phyloP scores from a whole-genome alignment of 2,113 vertebrate genomes.

The Chionodraco myersi region DNA sequence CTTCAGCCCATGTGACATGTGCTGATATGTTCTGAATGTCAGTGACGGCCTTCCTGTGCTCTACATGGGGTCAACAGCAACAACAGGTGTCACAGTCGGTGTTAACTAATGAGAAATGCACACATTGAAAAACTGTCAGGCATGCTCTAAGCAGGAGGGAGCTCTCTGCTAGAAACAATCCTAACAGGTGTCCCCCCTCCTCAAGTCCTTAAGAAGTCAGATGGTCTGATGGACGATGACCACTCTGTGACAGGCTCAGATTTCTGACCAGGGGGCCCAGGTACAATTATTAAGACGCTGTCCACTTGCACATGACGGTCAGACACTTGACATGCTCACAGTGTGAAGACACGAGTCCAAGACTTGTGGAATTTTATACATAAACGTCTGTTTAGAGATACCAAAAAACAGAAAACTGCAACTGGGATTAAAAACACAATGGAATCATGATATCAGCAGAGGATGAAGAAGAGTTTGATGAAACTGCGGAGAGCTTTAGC shows the following conservation, averaged over 20 bases:
- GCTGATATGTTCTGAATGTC: constrained; percentile 44
- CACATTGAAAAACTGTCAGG: constrained; percentile 5
- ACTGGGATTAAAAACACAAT: constrained; percentile 43
- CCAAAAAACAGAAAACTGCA: constrained; percentile 10
- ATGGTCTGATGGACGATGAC: constrained; percentile 50
- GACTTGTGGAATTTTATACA: background rate
- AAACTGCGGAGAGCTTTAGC: constrained; percentile 44
- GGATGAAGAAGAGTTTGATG: constrained; percentile 71
- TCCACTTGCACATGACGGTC: constrained; percentile 48
- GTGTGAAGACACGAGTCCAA: constrained; percentile 35
- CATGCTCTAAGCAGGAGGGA: background rate
- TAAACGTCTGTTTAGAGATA: background rate
- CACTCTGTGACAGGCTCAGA: constrained; percentile 62
- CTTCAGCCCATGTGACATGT: constrained; percentile 49
- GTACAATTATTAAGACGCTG: constrained; percentile 73
- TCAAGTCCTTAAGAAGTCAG: constrained; percentile 72
- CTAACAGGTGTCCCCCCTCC: constrained; percentile 24
- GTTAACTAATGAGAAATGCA: constrained; percentile 43
- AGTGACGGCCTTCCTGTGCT: background rate
- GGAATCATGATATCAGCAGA: constrained; percentile 76
- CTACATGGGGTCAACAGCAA: constrained; percentile 29
- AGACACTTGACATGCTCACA: constrained; percentile 48
- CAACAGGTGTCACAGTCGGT: constrained; percentile 45
- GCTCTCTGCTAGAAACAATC: constrained; percentile 17
- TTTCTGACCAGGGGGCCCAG: constrained; percentile 71